Evolutionary conservation across 2,888 invertebrate genomes (phyloP).

Genomic region (Nomada fucata): DNA sequence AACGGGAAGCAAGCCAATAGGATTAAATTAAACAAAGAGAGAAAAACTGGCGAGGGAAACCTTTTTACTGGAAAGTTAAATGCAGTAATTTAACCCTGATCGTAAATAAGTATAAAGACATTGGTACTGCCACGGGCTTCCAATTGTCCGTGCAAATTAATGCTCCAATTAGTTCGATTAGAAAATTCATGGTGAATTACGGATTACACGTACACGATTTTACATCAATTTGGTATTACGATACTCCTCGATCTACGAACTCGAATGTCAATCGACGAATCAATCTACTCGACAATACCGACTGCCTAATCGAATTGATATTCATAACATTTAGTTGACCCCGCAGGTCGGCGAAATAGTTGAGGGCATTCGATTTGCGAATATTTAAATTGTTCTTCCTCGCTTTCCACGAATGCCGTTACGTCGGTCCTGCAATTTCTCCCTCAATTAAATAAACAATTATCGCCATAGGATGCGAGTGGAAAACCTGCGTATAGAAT

Average conservation of each 20-base stretch:
- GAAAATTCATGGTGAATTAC: no score
- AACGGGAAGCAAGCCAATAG: neutral
- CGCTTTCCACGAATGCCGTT: neutral
- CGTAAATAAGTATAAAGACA: neutral
- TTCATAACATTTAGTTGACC: neutral
- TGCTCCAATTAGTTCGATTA: no score
- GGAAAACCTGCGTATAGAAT: neutral
- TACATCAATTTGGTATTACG: neutral
- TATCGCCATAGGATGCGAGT: no score
- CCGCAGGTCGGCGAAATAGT: neutral
- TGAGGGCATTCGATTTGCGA: neutral
- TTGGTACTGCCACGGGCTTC: no score
- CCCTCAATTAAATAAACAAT: neutral
- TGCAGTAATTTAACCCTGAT: neutral
- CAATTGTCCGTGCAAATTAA: no score
- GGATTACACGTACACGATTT: no score
- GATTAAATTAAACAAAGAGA: neutral
- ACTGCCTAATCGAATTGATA: neutral
- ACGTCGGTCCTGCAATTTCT: neutral
- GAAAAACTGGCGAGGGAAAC: no score
- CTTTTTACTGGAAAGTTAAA: no score
- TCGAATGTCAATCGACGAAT: neutral
- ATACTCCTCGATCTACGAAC: neutral
- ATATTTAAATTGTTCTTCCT: neutral
- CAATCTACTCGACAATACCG: neutral